A percentile compares a stretch with the other conserved stretches of the same genome.
phyloP scores from a whole-genome alignment of 37 sponge, comb jelly and placozoan genomes.

The Lycopodina hypogea region DNA sequence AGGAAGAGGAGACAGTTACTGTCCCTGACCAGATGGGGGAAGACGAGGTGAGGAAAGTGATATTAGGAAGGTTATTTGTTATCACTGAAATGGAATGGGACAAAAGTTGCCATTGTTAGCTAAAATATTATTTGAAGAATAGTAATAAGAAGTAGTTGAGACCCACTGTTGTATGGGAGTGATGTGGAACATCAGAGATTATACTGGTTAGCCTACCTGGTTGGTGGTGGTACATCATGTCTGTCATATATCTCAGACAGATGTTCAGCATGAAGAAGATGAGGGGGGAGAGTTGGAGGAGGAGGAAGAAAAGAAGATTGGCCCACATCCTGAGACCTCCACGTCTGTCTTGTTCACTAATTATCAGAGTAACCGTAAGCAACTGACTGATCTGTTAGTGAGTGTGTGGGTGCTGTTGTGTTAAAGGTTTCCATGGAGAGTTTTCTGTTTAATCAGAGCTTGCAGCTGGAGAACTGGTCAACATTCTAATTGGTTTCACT shows the following conservation, averaged over 20 bases:
- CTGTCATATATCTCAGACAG: background rate
- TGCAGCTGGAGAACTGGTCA: slow-evolving; percentile 61
- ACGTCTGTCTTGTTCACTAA: slow-evolving; percentile 71
- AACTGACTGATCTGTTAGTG: background rate
- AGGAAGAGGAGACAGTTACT: slow-evolving; percentile 35
- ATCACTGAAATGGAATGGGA: background rate
- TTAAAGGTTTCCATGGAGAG: background rate
- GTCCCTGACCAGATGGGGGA: slow-evolving; percentile 11
- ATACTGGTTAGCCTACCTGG: too few relatives aligned
- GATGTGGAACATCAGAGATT: too few relatives aligned
- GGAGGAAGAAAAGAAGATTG: slow-evolving; percentile 72
- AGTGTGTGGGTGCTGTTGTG: background rate
- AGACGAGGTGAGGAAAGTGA: background rate
- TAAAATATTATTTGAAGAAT: too few relatives aligned
- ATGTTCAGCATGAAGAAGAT: slow-evolving; percentile 15
- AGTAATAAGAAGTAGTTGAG: too few relatives aligned
- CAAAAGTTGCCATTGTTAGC: too few relatives aligned
- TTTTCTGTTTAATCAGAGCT: slow-evolving; percentile 37
- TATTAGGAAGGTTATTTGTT: background rate
- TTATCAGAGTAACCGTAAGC: slow-evolving; percentile 24
- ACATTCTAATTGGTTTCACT: slow-evolving; percentile 67
- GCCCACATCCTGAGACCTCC: slow-evolving; percentile 65
- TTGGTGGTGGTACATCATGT: background rate
- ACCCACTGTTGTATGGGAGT: background rate
- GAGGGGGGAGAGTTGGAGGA: slow-evolving; percentile 74